A percentile compares a stretch with the other conserved stretches of the same genome.
phyloP scores from a whole-genome alignment of 1,140 invertebrate genomes.

The Diorhabda sublineata region DNA sequence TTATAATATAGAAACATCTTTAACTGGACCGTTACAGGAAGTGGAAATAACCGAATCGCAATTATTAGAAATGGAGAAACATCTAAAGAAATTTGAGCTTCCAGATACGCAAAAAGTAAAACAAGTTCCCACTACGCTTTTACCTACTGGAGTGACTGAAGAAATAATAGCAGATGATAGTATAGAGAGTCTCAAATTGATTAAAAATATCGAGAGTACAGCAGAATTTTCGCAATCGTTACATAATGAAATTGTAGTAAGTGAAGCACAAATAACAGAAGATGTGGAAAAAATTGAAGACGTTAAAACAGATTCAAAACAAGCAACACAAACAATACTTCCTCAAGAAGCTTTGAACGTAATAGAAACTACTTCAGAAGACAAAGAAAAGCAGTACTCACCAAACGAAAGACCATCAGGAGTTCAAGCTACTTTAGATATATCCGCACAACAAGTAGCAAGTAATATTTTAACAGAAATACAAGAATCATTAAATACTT shows the following conservation, averaged over 20 bases:
- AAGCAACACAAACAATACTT: conserved; percentile 49
- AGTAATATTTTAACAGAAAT: conserved; percentile 51
- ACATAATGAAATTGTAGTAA: conserved; percentile 53
- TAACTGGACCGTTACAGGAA: conserved; percentile 48
- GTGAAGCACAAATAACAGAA: conserved; percentile 53
- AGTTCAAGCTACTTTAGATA: conserved; percentile 48
- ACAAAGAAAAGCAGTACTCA: conserved; percentile 49
- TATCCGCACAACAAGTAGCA: conserved; percentile 51
- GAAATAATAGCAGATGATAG: conserved; percentile 54
- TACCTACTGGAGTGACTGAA: conserved; percentile 57
- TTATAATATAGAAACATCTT: conserved; percentile 45
- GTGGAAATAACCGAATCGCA: conserved; percentile 52
- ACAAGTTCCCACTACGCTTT: conserved; percentile 50
- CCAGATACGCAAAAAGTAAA: conserved; percentile 56
- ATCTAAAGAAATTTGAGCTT: conserved; percentile 48
- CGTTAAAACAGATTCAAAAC: conserved; percentile 46
- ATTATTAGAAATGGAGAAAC: conserved; percentile 55
- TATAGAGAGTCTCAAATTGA: conserved; percentile 48
- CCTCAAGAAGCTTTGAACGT: conserved; percentile 53
- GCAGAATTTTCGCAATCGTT: conserved; percentile 51
- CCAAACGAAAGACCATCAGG: conserved; percentile 35
- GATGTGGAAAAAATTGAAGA: conserved; percentile 38
- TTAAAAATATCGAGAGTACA: conserved; percentile 39
- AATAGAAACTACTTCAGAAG: conserved; percentile 50
- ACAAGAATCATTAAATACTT: conserved; percentile 49